phyloP scores from a whole-genome alignment of 2,888 invertebrate genomes.

The Cephus runcator region DNA sequence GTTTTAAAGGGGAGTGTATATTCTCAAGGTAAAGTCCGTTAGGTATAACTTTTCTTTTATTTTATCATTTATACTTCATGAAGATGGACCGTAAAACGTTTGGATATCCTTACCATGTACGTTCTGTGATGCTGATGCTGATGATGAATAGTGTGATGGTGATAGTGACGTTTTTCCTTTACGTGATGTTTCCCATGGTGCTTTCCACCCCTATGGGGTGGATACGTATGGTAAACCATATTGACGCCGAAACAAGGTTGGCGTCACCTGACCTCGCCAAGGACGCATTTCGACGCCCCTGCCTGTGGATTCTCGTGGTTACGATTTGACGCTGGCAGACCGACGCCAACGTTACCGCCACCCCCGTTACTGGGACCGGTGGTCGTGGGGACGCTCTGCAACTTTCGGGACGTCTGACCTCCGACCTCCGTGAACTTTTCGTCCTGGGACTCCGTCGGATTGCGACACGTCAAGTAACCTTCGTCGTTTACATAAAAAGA shows the following conservation, averaged over 20 bases:
- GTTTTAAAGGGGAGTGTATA: too few relatives aligned
- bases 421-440: conserved; percentile 13
- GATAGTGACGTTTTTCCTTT: conserved; percentile 59
- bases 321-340: conserved; percentile 18
- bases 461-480: conserved; percentile 41
- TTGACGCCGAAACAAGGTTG: conserved; percentile 59
- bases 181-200: conserved; percentile 58
- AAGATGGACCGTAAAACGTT: too few relatives aligned
- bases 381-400: background rate
- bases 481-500: conserved; percentile 42
- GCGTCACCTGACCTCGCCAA: conserved; percentile 58
- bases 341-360: conserved; percentile 14
- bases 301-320: conserved; percentile 34
- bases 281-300: conserved; percentile 29
- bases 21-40: too few relatives aligned
- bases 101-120: conserved; percentile 53
- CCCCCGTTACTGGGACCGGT: conserved; percentile 9
- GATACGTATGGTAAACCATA: conserved; percentile 63
- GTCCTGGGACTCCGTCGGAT: conserved; percentile 27
- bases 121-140: conserved; percentile 58
- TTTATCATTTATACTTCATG: too few relatives aligned
- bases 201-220: conserved; percentile 58
- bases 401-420: conserved; percentile 1
- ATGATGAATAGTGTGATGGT: conserved; percentile 59
- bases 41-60: background rate